A percentile compares a stretch with the other conserved stretches of the same genome.
These are phyloP conservation scores for Onychomys arenicola DNA, from an alignment of 2,797 vertebrate species.

Conservation along the genomic window DNA sequence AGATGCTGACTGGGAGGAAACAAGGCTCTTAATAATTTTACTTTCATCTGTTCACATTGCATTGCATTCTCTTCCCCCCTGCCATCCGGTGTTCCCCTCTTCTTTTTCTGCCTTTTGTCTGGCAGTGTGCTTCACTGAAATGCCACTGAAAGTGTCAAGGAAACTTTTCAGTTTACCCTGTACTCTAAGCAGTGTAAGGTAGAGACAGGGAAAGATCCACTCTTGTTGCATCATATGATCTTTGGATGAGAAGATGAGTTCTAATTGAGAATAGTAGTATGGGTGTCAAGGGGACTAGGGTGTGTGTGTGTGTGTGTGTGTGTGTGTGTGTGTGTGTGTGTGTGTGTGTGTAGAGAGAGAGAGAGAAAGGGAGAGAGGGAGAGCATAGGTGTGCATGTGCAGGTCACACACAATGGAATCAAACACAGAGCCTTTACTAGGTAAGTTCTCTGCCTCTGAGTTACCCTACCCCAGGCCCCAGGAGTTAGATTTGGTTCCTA, in stretches of 20 bases:
- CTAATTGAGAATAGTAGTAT: conserved; percentile 76
- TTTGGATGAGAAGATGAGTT: conserved; percentile 72
- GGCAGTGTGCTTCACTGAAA: conserved; percentile 67
- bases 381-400: too few relatives aligned
- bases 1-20: background rate
- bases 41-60: background rate
- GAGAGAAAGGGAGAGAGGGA: background rate
- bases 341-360: background rate
- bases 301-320: background rate
- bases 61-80: conserved; percentile 70
- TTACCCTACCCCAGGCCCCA: background rate
- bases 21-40: background rate
- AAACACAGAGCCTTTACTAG: background rate
- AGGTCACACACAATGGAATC: background rate
- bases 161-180: conserved; percentile 74
- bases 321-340: background rate
- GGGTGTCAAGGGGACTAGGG: conserved; percentile 16
- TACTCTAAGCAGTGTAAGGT: conserved; percentile 70
- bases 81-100: conserved; percentile 47
- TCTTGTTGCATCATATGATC: conserved; percentile 66
- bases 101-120: conserved; percentile 66
- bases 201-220: conserved; percentile 77
- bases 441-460: background rate
- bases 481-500: conserved; percentile 48
- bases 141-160: conserved; percentile 69